Base-by-base conservation (phyloP, 2,888 invertebrate genomes). In the Cheilosia vernalis region DNA sequence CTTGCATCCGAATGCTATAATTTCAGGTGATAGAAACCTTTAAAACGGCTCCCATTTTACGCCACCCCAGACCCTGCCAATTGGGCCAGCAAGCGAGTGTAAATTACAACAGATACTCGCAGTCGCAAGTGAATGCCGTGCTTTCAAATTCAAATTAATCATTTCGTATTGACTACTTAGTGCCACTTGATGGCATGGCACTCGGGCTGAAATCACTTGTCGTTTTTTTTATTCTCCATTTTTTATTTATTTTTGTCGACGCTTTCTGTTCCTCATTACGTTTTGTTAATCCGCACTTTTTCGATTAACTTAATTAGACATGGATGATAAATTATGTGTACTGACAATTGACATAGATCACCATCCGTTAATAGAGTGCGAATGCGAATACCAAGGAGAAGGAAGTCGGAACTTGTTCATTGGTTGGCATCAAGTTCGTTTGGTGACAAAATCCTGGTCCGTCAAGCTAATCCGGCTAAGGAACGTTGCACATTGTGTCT, bases 401-500 rank as follows among this genome's bases (percentile, higher is more conserved):
- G 84, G 84, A 84, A 84, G 84, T 84, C 40, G 17, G 58, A 84
- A 84, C 73, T 64, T 58, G 79, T 79, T 79, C 53, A 15, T 13
- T 27, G 51, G 24, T 10, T 15, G 10, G 13, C 24, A 24, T 56
- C n/a, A 44, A 47, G 19, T 33, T 72, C 51, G 37, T 33, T 6
- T 55, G 55, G 73, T 74, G 74, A 76, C 69, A 80, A 84, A 83
- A 76, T 84, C 80, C 84, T 84, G 80, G 66, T 84, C 55, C n/a
- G 15, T 6, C 21, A 19, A 2, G 40, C 69, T 74, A 67, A 78
- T 83, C 73, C 63, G 77, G 61, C 81, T 51, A 42, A 51, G 47
- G 15, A 63, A 51, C 60, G 17, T 33, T 40, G 58, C 21, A 15
- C 21, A 15, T 42, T 60, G 44, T 70, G 82, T 83, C 83, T 78